Base-by-base conservation (phyloP, 2,797 vertebrate species). In the Eleutherodactylus coqui region DNA sequence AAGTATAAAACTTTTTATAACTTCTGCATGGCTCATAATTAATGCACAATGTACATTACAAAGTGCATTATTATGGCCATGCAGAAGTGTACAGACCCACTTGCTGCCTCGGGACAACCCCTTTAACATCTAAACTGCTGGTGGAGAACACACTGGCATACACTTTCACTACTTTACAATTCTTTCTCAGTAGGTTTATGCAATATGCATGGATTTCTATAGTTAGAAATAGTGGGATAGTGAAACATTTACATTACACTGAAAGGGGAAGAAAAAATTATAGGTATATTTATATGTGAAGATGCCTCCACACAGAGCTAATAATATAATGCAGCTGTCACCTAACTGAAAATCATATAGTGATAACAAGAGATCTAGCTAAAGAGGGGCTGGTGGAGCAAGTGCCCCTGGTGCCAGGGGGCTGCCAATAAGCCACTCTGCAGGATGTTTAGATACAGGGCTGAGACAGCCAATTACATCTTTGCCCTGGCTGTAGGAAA, bases 61-160 rank as follows among this genome's bases (percentile, higher is more conserved):
- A n/a, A n/a, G n/a, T n/a, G n/a, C n/a, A n/a, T n/a, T n/a, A n/a
- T n/a, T n/a, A n/a, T n/a, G n/a, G n/a, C n/a, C n/a, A n/a, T n/a
- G n/a, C n/a, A n/a, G n/a, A n/a, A n/a, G n/a, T n/a, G n/a, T n/a
- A n/a, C n/a, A n/a, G n/a, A n/a, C n/a, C n/a, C n/a, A n/a, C n/a
- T n/a, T n/a, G n/a, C n/a, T n/a, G n/a, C n/a, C n/a, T n/a, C n/a
- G n/a, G n/a, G n/a, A n/a, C n/a, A n/a, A n/a, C n/a, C n/a, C n/a
- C n/a, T n/a, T n/a, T 75, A 80, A 80, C 86, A 75, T 70, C 49
- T 79, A 9, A 55, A 19, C 49, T 75, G 86, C 81, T 58, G 72
- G 51, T 60, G 24, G 49, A 47, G 9, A 14, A 17, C 29, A 51
- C 73, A 49, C 73, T 2, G 19, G 0, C 34, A 38, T 0, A 16